Evolutionary conservation across 2,888 invertebrate species (phyloP).

Genomic region (Drosophila koepferae): DNA sequence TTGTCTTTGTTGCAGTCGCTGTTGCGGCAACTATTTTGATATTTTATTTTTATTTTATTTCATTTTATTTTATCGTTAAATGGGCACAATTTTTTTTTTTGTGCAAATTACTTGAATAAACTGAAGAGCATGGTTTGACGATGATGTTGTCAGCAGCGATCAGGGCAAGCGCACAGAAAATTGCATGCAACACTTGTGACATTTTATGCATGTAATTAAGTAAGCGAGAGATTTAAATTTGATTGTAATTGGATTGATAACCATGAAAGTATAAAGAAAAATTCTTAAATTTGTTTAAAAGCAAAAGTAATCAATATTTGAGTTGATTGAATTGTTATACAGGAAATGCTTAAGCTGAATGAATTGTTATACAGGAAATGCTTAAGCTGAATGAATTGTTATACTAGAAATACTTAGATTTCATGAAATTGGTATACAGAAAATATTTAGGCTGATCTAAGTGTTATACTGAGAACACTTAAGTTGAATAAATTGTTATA

Average conservation of each 20-base stretch:
- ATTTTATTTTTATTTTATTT: slow-evolving; percentile 24
- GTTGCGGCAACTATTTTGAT: slow-evolving; percentile 60
- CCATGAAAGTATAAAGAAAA: neutral
- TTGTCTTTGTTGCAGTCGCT: neutral
- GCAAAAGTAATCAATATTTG: neutral
- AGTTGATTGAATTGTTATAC: neutral
- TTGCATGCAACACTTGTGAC: slow-evolving; percentile 46
- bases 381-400: too few relatives aligned
- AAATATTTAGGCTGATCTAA: too few relatives aligned
- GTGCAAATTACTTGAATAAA: slow-evolving; percentile 46
- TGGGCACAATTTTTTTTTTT: slow-evolving; percentile 40
- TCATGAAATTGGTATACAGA: too few relatives aligned
- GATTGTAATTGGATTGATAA: slow-evolving; percentile 43
- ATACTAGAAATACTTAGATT: too few relatives aligned
- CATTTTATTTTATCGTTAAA: slow-evolving; percentile 43
- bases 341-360: too few relatives aligned
- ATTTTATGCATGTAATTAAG: slow-evolving; percentile 55
- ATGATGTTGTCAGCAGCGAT: slow-evolving; percentile 8
- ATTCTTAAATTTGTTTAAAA: neutral
- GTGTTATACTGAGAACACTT: too few relatives aligned
- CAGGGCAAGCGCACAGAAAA: slow-evolving; percentile 20
- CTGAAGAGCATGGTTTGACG: neutral
- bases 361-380: too few relatives aligned
- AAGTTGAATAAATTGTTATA: too few relatives aligned
- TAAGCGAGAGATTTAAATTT: slow-evolving; percentile 35